These are phyloP conservation scores for Charadrius vociferus DNA, from an alignment of 2,113 vertebrate species.

Conservation along the genomic window DNA sequence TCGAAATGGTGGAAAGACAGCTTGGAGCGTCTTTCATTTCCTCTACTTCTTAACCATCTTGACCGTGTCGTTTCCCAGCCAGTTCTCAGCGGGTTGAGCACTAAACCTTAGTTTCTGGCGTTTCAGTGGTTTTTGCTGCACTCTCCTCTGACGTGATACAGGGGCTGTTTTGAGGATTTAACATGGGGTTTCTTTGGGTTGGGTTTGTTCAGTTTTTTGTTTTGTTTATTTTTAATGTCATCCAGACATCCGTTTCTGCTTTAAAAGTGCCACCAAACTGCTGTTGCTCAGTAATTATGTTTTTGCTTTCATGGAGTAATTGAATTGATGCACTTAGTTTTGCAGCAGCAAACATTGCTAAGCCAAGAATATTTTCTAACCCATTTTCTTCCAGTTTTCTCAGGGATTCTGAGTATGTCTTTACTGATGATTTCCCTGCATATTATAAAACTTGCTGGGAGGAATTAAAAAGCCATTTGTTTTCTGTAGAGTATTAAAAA, in stretches of 20 bases:
- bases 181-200: not conserved
- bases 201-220: not conserved
- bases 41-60: not conserved
- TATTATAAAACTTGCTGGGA: not conserved
- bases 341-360: not conserved
- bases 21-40: not conserved
- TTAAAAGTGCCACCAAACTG: not conserved
- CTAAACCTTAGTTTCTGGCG: not conserved
- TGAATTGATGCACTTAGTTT: not conserved
- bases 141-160: not conserved
- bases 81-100: fast-evolving
- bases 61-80: fast-evolving
- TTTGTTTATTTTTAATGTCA: not conserved
- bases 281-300: not conserved
- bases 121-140: not conserved
- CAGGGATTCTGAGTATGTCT: not conserved
- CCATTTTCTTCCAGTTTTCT: not conserved
- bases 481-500: constrained; percentile 12
- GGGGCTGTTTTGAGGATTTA: not conserved
- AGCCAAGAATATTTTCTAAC: not conserved
- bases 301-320: not conserved
- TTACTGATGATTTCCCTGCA: not conserved
- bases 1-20: not conserved
- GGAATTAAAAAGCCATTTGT: constrained; percentile 43
- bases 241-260: not conserved